Conservation (phyloP, 1,140 invertebrate species). For the Octopus sinensis region DNA sequence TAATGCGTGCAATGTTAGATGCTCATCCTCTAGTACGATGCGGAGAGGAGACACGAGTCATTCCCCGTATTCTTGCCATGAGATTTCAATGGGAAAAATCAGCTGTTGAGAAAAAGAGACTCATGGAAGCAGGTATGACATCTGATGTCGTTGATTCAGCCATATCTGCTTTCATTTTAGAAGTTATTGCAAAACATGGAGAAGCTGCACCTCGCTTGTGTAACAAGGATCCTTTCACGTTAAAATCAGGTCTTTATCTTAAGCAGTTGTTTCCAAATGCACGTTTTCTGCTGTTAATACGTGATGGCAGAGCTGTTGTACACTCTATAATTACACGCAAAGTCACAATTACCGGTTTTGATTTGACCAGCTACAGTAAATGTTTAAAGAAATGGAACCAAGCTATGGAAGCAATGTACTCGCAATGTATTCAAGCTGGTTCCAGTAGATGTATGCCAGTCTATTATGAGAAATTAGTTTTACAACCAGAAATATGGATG, state of each 20-base stretch:
- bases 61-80: conserved; percentile 66
- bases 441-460: conserved; percentile 79
- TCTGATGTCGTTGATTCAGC: conserved; percentile 90
- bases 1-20: conserved; percentile 96
- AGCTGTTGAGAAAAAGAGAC: conserved; percentile 62
- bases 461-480: conserved; percentile 94
- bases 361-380: conserved; percentile 86
- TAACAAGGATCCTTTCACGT: conserved; percentile 99
- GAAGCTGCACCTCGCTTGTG: conserved; percentile 85
- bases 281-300: conserved; percentile 97
- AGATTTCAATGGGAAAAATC: conserved; percentile 49
- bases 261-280: conserved; percentile 76
- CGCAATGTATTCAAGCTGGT: conserved; percentile 83
- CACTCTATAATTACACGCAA: conserved; percentile 98
- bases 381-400: conserved; percentile 95
- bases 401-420: conserved; percentile 90
- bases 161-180: conserved; percentile 91
- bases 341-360: conserved; percentile 97
- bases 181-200: conserved; percentile 71
- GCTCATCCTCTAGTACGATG: conserved; percentile 97
- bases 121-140: conserved; percentile 91
- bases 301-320: conserved; percentile 94
- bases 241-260: conserved; percentile 72
- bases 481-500: conserved; percentile 89
- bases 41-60: conserved; percentile 95